Percentiles rank a stretch among this genome's conserved stretches.
Evolutionary conservation across 2,797 vertebrate species (phyloP).

Genomic region (Nyctalus aviator): DNA sequence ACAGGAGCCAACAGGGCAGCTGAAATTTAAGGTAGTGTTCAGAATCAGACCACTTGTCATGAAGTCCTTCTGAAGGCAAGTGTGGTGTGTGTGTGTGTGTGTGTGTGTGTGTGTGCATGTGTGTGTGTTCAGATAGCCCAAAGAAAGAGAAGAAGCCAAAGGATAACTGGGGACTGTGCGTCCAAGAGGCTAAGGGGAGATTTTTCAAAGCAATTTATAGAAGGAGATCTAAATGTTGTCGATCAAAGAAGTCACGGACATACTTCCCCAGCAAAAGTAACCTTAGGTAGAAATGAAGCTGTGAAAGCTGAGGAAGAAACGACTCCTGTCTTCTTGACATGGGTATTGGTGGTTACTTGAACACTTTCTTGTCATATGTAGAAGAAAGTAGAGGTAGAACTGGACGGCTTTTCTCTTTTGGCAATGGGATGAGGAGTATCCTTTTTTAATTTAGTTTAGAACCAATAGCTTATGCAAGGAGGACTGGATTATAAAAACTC

Average conservation of each 20-base stretch:
- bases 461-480: neutral
- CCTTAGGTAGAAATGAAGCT: constrained; percentile 38
- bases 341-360: neutral
- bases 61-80: constrained; percentile 58
- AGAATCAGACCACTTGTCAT: constrained; percentile 57
- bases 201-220: constrained; percentile 56
- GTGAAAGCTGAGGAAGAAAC: neutral
- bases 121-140: neutral
- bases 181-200: constrained; percentile 26
- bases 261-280: constrained; percentile 53
- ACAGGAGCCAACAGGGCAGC: constrained; percentile 65
- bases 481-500: constrained; percentile 15
- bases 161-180: neutral
- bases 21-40: constrained; percentile 73
- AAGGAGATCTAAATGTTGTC: constrained; percentile 50
- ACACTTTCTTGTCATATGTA: neutral
- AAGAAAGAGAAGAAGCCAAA: constrained; percentile 38
- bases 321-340: neutral
- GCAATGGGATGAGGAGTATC: neutral
- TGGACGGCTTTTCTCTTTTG: neutral
- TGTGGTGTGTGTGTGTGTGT: neutral
- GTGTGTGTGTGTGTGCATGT: neutral
- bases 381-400: constrained; percentile 1
- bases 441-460: constrained; percentile 60
- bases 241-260: constrained; percentile 37